Evolutionary conservation across 2,888 invertebrate species (phyloP), one percentile per base, ranked within the genome.

Genomic region (Drepana falcataria): DNA sequence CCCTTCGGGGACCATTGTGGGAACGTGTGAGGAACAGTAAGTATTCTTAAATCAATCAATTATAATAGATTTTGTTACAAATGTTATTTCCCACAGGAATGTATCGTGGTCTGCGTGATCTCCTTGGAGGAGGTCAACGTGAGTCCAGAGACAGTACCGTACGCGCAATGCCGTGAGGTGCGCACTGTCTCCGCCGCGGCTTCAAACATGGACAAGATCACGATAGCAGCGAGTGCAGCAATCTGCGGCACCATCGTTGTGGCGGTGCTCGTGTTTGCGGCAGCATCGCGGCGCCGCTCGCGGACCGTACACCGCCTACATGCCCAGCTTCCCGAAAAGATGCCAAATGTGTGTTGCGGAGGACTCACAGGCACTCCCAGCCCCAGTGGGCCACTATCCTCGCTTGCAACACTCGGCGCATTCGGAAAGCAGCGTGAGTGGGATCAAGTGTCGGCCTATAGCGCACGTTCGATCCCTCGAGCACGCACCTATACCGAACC

Each of bases 151-250:
- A 95, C 94, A 63, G 96, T 97, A 60, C 97, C 96, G 52, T 96
- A 95, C 86, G 92, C 93, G 59, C 97, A 96, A 85, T 98, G 98
- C 76, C 94, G 96, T 54, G 98, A 98, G 88, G 96, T 97, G 55
- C 94, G 97, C 60, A 97, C 97, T 2, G 95, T 95, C 51, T 93
- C 95, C 51, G 94, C 96, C 33, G 94, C 95, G 51, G 94, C 96
- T 53, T 95, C 96, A 55, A 96, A 97, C 87, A 97, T 97, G 96
- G 98, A 98, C 89, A 97, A 97, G 85, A 97, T 98, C 75, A 97
- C 98, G 53, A 98, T 98, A 73, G 97, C 96, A 35, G 97, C 97
- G 2, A 96, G 97, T 75, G 97, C 97, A 34, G 97, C 97, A 56
- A 97, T 98, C 76, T 97, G 97, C 83, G 96, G 96, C 48, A 97